Base-by-base conservation (phyloP, 2,797 vertebrate genomes). In the Eulemur rubriventer region DNA sequence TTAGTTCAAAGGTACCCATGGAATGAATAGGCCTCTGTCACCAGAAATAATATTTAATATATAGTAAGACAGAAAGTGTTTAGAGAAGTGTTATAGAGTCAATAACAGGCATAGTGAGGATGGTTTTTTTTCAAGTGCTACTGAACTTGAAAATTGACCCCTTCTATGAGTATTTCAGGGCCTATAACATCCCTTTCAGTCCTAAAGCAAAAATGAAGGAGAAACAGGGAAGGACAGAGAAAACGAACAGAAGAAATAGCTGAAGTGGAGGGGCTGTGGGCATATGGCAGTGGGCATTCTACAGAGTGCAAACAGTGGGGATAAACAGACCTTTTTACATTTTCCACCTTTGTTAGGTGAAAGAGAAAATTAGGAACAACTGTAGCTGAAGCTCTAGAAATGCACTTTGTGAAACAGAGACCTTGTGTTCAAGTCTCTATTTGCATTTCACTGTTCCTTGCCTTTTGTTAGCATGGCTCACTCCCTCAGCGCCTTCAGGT, bases 141-240 rank as follows among this genome's bases (percentile, higher is more conserved):
- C 24, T 86, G 59, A 79, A 80, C 70, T 63, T 80, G 80, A 93
- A 97, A 81, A 63, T 20, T 48, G 30, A 41, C 3, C 63, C 69
- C 91, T 69, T 33, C 33, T 89, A 0, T 80, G 63, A 41, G 14
- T n/a, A 43, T 93, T 91, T 75, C 33, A 75, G 20, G 30, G 92
- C 6, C 16, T 83, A 28, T 63, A 48, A n/a, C 61, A 18, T 26
- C 13, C n/a, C 9, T 43, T 17, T 26, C 48, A 7, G 59, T 38
- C 28, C 50, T 73, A 86, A 55, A 82, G n/a, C 12, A 57, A 86
- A 81, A 30, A 38, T 7, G 20, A 83, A 12, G 38, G 46, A 70
- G 50, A 90, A 81, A n/a, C 16, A 20, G 14, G 59, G 38, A 52
- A 33, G 46, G 4, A 30, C 28, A 24, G 65, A 83, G 28, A 28